Percentiles rank a stretch among this genome's conserved stretches.
Conservation (phyloP, 2,113 vertebrate species). For the Smithornis capensis region DNA sequence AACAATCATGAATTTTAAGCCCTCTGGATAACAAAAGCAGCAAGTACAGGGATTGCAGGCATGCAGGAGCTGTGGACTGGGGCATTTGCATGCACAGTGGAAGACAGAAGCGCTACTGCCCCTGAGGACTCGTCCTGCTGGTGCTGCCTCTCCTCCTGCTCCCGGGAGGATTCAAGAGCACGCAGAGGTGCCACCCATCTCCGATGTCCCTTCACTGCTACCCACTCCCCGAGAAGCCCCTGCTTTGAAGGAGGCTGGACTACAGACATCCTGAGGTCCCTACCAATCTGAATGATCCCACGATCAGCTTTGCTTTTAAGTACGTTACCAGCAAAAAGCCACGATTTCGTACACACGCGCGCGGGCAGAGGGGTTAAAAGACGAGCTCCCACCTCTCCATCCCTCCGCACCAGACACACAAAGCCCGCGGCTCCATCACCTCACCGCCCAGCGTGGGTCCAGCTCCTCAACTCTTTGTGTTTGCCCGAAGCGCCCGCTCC, state of each 20-base stretch:
- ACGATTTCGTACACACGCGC: not conserved
- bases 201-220: not conserved
- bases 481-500: not conserved
- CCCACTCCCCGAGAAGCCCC: not conserved
- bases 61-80: not conserved
- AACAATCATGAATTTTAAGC: not conserved
- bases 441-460: not conserved
- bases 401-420: not conserved
- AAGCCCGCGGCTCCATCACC: constrained; percentile 6
- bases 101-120: not conserved
- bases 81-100: not conserved
- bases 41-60: not conserved
- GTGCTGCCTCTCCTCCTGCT: not conserved
- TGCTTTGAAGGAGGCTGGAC: not conserved
- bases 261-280: not conserved
- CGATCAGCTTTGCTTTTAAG: not conserved
- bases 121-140: not conserved
- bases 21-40: constrained; percentile 10
- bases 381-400: not conserved
- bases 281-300: not conserved
- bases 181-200: not conserved
- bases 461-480: constrained; percentile 2
- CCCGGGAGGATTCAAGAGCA: not conserved
- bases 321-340: not conserved
- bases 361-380: not conserved